Evolutionary conservation across 2,888 invertebrate species (phyloP).

Genomic region (Tillus elongatus): DNA sequence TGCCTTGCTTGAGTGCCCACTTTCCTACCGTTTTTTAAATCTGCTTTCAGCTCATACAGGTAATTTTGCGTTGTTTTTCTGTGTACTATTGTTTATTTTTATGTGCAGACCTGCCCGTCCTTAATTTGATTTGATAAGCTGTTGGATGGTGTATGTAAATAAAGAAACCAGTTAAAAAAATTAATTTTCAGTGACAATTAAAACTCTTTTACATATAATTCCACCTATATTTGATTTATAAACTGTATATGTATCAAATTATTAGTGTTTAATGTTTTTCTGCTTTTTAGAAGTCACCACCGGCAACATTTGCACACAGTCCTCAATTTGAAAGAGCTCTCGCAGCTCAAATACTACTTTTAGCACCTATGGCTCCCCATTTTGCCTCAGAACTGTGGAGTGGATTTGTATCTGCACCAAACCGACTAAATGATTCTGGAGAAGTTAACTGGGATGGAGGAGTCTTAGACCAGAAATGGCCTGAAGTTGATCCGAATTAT

Average conservation of each 20-base stretch:
- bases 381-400: constrained; percentile 88
- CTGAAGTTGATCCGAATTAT: constrained; percentile 61
- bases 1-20: too few relatives aligned
- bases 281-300: constrained; percentile 47
- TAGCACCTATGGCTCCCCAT: constrained; percentile 84
- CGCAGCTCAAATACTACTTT: constrained; percentile 69
- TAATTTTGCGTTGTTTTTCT: too few relatives aligned
- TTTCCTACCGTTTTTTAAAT: too few relatives aligned
- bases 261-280: constrained; percentile 10
- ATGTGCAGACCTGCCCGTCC: too few relatives aligned
- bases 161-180: constrained; percentile 4
- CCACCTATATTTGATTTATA: constrained; percentile 7
- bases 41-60: too few relatives aligned
- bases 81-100: too few relatives aligned
- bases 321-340: constrained; percentile 70
- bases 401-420: constrained; percentile 58
- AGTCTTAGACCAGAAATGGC: constrained; percentile 72
- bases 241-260: constrained; percentile 2
- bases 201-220: constrained; percentile 7
- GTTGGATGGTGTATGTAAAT: too few relatives aligned
- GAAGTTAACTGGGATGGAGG: constrained; percentile 58
- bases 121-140: too few relatives aligned
- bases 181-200: constrained; percentile 5
- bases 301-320: constrained; percentile 53
- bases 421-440: constrained; percentile 44